Conservation (phyloP, 2,888 invertebrate species). For the Latrodectus elegans region DNA sequence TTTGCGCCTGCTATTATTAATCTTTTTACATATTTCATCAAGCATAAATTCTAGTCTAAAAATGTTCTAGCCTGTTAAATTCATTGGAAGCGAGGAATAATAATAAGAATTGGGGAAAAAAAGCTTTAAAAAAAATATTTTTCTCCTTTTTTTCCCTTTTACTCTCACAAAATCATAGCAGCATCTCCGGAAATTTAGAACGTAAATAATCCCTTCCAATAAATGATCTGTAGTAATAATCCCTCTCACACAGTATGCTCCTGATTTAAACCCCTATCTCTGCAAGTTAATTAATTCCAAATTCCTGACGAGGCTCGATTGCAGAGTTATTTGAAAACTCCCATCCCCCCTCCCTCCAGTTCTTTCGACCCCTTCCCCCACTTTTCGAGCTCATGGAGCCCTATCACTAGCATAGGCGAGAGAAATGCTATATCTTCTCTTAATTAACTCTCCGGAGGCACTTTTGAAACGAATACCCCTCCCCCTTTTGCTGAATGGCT, state of each 20-base stretch:
- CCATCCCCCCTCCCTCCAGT: slow-evolving; percentile 4
- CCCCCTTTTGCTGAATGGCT: slow-evolving; percentile 1
- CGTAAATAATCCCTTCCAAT: slow-evolving; percentile 49
- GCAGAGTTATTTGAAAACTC: slow-evolving; percentile 46
- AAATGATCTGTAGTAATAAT: slow-evolving; percentile 53
- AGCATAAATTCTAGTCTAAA: no score
- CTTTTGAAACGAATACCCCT: slow-evolving; percentile 28
- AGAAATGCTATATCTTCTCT: slow-evolving; percentile 59
- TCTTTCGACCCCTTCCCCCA: neutral
- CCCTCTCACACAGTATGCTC: slow-evolving; percentile 32
- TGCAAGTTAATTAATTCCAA: slow-evolving; percentile 62
- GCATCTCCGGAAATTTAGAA: slow-evolving; percentile 27
- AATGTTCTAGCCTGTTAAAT: no score
- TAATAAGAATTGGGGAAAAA: no score
- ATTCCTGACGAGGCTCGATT: slow-evolving; percentile 63
- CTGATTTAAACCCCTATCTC: slow-evolving; percentile 53
- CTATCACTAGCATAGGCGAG: slow-evolving; percentile 31
- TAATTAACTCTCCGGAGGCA: slow-evolving; percentile 56
- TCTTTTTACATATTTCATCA: no score
- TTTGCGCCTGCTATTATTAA: no score
- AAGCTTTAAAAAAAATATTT: no score
- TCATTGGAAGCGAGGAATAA: no score
- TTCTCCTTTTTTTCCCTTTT: no score
- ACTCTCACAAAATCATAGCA: slow-evolving; percentile 18
- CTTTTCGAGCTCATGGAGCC: slow-evolving; percentile 15